A percentile compares a stretch with the other conserved stretches of the same genome.
Evolutionary conservation across 1,140 invertebrate genomes (phyloP).

Genomic region (Trinorchestia longiramus): DNA sequence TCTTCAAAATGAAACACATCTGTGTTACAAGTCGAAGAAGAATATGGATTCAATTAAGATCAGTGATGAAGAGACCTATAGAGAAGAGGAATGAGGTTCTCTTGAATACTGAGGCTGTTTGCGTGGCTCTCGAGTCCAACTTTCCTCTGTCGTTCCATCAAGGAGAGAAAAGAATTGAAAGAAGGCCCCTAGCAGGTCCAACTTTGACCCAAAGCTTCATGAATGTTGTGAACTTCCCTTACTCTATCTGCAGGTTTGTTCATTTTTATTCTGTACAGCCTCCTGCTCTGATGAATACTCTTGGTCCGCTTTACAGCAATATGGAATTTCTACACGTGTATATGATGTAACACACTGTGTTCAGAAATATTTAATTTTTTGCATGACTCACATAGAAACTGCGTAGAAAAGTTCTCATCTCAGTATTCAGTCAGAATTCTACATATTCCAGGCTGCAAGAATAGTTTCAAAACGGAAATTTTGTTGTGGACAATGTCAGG

Average conservation of each 20-base stretch:
- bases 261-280: background rate
- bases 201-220: background rate
- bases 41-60: background rate
- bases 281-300: background rate
- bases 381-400: background rate
- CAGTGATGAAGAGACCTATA: background rate
- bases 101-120: background rate
- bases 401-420: background rate
- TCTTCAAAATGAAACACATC: background rate
- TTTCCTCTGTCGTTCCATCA: background rate
- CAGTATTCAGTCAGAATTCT: background rate
- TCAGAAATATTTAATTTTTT: background rate
- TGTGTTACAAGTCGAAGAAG: background rate
- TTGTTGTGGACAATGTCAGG: background rate
- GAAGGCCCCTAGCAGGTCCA: background rate
- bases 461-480: background rate
- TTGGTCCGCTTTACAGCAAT: background rate
- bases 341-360: background rate
- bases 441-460: background rate
- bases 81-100: background rate
- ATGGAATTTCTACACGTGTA: background rate
- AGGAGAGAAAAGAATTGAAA: conserved; percentile 1
- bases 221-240: background rate
- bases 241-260: background rate
- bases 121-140: background rate